Evolutionary conservation across 2,797 vertebrate genomes (phyloP), one percentile per base, ranked within the genome.

Genomic region (Heliangelus exortis): DNA sequence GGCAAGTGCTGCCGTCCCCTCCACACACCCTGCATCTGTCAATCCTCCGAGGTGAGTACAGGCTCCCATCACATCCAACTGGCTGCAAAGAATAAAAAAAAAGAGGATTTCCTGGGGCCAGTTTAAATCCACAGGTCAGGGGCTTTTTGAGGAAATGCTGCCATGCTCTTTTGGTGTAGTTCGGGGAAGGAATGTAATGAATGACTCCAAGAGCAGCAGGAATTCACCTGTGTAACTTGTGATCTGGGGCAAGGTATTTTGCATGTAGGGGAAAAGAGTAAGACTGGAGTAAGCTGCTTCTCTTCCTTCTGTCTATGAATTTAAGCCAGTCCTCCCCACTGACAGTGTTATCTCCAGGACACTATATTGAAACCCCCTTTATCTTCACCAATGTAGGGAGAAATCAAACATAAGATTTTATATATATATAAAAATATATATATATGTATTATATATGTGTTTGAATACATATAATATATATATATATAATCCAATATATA

Each of bases 1-100:
- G 98, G 96, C 99, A 99, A 89, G 98, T 98, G 50, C 98, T 98
- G 95, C 98, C 98, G 19, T 98, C 98, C 73, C 99, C 99, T 82
- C 98, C 99, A 83, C 99, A 99, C 39, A 99, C 97, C 69, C 98
- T 98, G 95, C 98, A 99, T 96, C 98, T 98, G 97, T 99, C 99
- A 84, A 98, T 96, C 2, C 97, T 97, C 97, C 95, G 98, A 88
- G 98, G 97, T 62, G 99, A 99, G 95, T 98, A 98, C 90, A 99
- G 97, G 94, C 98, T 97, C 57, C 98, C 99, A 19, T 99, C 98
- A 26, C 99, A 99, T 51, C 99, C 98, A 66, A 99, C 98, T 6
- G 98, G 97, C 98, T 99, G 97, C 74, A 97, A 90, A 72, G 86
- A 65, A 90, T 12, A 83, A 58, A 58, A 71, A 82, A 93, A 81